Base-by-base conservation (phyloP, 2,797 vertebrate genomes). In the Anguilla megastoma region DNA sequence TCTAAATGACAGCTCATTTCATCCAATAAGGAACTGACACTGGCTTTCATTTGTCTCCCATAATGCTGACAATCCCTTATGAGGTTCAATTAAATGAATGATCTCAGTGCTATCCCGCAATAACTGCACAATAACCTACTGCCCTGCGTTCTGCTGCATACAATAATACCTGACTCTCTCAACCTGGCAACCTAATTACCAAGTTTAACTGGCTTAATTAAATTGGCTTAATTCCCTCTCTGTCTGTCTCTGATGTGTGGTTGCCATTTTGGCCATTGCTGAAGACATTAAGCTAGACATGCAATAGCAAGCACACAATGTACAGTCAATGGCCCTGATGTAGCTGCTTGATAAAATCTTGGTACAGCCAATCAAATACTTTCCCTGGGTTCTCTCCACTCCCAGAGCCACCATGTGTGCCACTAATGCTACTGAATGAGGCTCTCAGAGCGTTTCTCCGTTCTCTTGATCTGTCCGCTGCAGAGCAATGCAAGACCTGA, bases 1-100 rank as follows among this genome's bases (percentile, higher is more conserved):
- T 7, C 63, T 71, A 30, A 71, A 71, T 30, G 66, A 71, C 66
- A 71, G 66, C 66, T 71, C 66, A 71, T 71, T 71, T n/a, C n/a
- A 71, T 71, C 66, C 66, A 30, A 71, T 71, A 71, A 71, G n/a
- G 66, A 71, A 30, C 27, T 71, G 66, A 71, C 7, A 12, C 66
- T 71, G 8, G 41, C 16, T 48, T 45, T 21, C 12, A 21, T 80
- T 48, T 45, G 14, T 80, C 21, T 80, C 76, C 41, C 76, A 21
- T 18, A 45, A 80, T 80, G 76, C 76, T 80, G 76, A 80, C 36
- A 45, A 36, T 8, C n/a, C 41, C 76, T 21, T 36, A 45, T 9
- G 76, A 80, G 74, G 36, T 36, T 3, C 76, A 6, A 18, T 45
- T 41, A 80, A 45, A 45, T 4, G 21, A 14, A 24, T 7, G 8